Base-by-base conservation (phyloP, 2,888 invertebrate species). In the Agelastica alni region DNA sequence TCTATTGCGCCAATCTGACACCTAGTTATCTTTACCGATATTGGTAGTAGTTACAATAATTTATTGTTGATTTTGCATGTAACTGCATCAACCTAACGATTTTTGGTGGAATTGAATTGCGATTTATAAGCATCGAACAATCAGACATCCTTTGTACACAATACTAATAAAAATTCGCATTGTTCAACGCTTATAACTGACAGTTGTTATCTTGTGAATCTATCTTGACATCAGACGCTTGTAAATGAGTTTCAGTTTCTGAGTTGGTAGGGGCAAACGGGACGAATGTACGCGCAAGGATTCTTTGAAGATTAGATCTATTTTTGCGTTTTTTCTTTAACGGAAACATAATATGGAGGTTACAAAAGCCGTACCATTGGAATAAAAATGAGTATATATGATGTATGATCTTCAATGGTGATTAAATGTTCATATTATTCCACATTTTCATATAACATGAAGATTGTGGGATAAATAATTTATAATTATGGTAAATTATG, bases 181-280 rank as follows among this genome's bases (percentile, higher is more conserved):
- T 49, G 49, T 49, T 49, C 49, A 13, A 13, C 43, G 20, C 37
- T 39, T 49, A 32, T 32, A 41, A 49, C 49, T 49, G 49, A 49
- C 49, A 32, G 45, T 14, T 41, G 30, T 49, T 49, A 49, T 49
- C 49, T 30, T 14, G 9, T 22, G 32, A 41, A 18, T 49, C 41
- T 16, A 49, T 49, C 49, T 49, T 12, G 49, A 49, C 49, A 39
- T 20, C 20, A 41, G 49, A 49, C 49, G 49, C 49, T 49, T 49
- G 49, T 49, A 42, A 49, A 49, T 49, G 49, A 49, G 49, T 49
- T 45, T 49, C 22, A 32, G 20, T 32, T 41, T 42, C 32, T 42
- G 22, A 31, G 41, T 31, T 18, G 49, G 41, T 41, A 49, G 49
- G 41, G 49, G 37, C 6, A 10, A 39, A 12, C 10, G 37, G 37